Base-by-base conservation (phyloP, 2,113 vertebrate species). In the Actenoides hombroni region DNA sequence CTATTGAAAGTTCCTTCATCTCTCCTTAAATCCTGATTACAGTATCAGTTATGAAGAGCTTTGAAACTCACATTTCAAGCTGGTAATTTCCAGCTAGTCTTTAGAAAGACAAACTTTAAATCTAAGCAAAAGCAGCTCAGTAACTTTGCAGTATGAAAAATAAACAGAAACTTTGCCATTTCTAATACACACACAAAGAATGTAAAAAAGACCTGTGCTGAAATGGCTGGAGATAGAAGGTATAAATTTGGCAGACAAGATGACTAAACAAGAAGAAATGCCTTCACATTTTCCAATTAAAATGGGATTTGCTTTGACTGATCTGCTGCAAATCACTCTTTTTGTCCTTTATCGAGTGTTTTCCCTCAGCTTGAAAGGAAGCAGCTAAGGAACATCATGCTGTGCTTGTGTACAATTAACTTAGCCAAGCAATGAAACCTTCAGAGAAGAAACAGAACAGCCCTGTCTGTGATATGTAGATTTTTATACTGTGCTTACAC, bases 371-470 rank as follows among this genome's bases (percentile, higher is more conserved):
- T 83, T 31, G 1, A 90, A 96, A 95, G 84, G 54, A 90, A 95
- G 82, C 65, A 92, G 63, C 84, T 82, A 83, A 79, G 67, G 84
- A 97, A 96, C 51, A 76, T 83, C 87, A 73, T 29, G 71, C 94
- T 96, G 87, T 86, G 92, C 71, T 91, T 91, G 67, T 70, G 49
- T 77, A 88, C 65, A 87, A 70, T 80, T 93, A 81, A 91, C 48
- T 86, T 79, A 61, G 53, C 33, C 86, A 87, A 95, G 91, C 78
- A 91, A 90, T 16, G 40, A 87, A 95, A 88, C 25, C 57, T 24
- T 86, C 70, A 88, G 65, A 81, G 77, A 71, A 94, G 70, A 87
- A 85, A 90, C 35, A 87, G 73, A 95, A 48, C 13, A 79, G 63
- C 13, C 60, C 39, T 84, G 67, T 91, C 86, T 79, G 39, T 9